Percentiles rank a stretch among this genome's conserved stretches.
These are phyloP conservation scores for Synanthedon andrenaeformis DNA, from an alignment of 2,888 invertebrate species.

Conservation along the genomic window DNA sequence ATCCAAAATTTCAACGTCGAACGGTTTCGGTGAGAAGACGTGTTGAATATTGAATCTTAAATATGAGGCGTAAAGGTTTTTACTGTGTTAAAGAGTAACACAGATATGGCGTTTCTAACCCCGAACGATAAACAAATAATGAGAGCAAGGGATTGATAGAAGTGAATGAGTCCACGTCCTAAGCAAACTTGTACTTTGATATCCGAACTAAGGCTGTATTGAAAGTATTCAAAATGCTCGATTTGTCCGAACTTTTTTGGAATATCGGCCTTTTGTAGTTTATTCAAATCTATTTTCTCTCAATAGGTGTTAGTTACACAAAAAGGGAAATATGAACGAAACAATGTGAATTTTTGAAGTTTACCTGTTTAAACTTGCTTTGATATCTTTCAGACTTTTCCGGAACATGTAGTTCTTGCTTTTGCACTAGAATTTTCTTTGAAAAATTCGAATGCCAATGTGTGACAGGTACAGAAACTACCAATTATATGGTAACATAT, in stretches of 20 bases:
- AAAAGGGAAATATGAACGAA: background rate
- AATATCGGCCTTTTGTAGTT: conserved; percentile 38
- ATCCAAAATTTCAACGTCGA: conserved; percentile 21
- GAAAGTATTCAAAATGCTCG: conserved; percentile 28
- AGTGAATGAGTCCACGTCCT: conserved; percentile 52
- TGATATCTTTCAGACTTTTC: too few relatives aligned
- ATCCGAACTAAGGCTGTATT: conserved; percentile 38
- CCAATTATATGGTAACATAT: too few relatives aligned
- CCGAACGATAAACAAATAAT: conserved; percentile 47
- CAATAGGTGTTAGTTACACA: background rate
- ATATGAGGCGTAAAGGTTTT: conserved; percentile 17
- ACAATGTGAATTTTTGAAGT: background rate
- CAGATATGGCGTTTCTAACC: conserved; percentile 30
- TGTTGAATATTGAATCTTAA: conserved; percentile 19
- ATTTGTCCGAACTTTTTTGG: conserved; percentile 21
- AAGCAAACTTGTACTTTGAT: conserved; percentile 47
- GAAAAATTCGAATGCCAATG: too few relatives aligned
- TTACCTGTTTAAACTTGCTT: too few relatives aligned
- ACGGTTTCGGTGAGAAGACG: conserved; percentile 9
- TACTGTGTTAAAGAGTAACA: conserved; percentile 15
- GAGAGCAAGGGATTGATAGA: conserved; percentile 51
- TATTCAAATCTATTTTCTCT: conserved; percentile 13
- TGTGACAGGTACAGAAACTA: too few relatives aligned
- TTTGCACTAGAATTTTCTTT: too few relatives aligned
- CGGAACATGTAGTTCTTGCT: too few relatives aligned